Evolutionary conservation across 2,113 vertebrate species (phyloP), one percentile per base, ranked within the genome.

Genomic region (Leptosomus discolor): DNA sequence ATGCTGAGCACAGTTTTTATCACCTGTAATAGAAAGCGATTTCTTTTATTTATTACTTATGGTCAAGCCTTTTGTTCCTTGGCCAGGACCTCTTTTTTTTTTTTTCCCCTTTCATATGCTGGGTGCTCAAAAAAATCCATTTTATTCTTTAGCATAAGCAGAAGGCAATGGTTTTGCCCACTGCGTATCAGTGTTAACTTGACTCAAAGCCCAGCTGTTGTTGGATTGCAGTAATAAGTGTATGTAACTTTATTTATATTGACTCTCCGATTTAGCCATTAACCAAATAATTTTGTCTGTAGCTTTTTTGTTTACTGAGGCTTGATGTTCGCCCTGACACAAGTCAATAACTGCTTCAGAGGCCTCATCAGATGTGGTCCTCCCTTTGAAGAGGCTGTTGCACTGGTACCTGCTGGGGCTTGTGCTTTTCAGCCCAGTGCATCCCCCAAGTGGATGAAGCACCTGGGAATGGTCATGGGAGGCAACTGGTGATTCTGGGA

Each of bases 1-100:
- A 95, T 68, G 67, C 91, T 54, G 77, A 94, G 73, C 67, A 85
- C 89, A 87, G 36, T 95, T 94, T 97, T 93, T 95, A 91, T 94
- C 50, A 82, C 74, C 77, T 94, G 54, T 95, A 96, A 92, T 63
- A 85, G 96, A 70, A 81, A 67, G 37, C 3, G 0, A 57, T 96
- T 94, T 90, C 50, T 92, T 92, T 91, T 94, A 89, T 92, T 91
- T 77, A 69, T 61, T 65, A 65, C 21, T 85, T 94, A 82, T 0
- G 32, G 61, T 74, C 48, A 57, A 85, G 32, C 30, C 37, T 76
- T 85, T 46, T 5, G 2, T 87, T 96, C 11, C 30, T 94, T 84
- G 61, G 53, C 61, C 75, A 27, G 69, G 70, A 82, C 54, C 18
- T 85, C 11, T 64, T 32, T 34, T 21, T 39, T 37, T 26, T 32